Evolutionary conservation across 2,888 invertebrate species (phyloP).

Genomic region (Eutolmus rufibarbis): DNA sequence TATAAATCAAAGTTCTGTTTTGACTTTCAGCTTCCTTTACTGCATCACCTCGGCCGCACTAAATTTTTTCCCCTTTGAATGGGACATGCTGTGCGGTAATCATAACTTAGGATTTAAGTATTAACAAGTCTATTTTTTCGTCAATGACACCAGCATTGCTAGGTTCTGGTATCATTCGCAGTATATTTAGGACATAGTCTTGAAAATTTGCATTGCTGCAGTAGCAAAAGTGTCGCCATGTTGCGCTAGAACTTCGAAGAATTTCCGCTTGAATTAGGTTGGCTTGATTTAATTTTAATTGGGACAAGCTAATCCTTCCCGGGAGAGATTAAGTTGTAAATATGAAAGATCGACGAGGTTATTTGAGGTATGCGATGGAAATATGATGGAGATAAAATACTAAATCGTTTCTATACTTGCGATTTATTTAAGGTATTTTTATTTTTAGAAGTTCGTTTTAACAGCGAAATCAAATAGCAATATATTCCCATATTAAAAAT

Average conservation of each 20-base stretch:
- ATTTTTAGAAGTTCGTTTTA: not conserved
- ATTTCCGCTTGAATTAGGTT: slow-evolving; percentile 11
- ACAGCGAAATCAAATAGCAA: not conserved
- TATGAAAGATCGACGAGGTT: not conserved
- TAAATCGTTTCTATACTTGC: not conserved
- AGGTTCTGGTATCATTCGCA: not conserved
- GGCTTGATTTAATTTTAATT: not conserved
- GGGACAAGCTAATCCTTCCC: not conserved
- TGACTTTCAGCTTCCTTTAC: slow-evolving; percentile 49
- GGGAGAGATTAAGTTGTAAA: not conserved
- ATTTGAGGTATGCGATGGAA: not conserved
- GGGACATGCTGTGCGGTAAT: not conserved
- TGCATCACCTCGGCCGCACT: not conserved
- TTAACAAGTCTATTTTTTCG: not conserved
- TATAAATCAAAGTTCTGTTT: slow-evolving; percentile 49
- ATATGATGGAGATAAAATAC: not conserved
- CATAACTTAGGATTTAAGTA: not conserved
- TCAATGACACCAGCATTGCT: not conserved
- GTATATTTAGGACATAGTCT: not conserved
- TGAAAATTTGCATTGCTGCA: not conserved
- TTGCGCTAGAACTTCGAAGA: not conserved
- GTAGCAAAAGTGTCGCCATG: not conserved
- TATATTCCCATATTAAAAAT: not conserved
- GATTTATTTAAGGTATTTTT: not conserved
- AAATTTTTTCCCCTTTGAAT: not conserved